Evolutionary conservation across 2,888 invertebrate species (phyloP), one percentile per base, ranked within the genome.

Genomic region (Petrolisthes cinctipes): DNA sequence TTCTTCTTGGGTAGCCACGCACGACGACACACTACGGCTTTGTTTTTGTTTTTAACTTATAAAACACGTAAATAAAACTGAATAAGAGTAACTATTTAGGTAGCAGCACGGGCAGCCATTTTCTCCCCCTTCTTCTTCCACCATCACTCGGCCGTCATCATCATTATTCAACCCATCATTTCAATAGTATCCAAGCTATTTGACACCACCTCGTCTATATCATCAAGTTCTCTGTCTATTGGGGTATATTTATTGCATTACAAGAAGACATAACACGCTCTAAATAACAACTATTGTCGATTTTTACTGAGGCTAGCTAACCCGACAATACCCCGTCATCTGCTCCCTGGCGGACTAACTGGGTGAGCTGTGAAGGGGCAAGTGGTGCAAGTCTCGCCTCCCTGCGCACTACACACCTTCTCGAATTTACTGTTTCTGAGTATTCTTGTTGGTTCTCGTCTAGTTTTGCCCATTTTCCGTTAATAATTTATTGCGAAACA

Each of bases 211-310:
- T n/a, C 71, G 20, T 20, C 71, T 71, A 71, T 71, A n/a, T 71
- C 71, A 71, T 7, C 7, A 14, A 7, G 71, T 71, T 71, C 71
- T 71, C 71, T 71, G 71, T 14, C 71, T 71, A 71, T n/a, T 71
- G 20, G 20, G 71, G 71, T 71, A 71, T 71, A 71, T 71, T 71
- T 71, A 71, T 71, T 71, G 7, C n/a, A 20, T 71, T 71, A 71
- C 71, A 71, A n/a, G 6, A n/a, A n/a, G 14, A 71, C 71, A 71
- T 71, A 71, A 71, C 71, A 71, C 71, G 14, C 71, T 71, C 71
- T 71, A 71, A n/a, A 17, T 71, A 71, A 71, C 7, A n/a, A 71
- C 14, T 71, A 71, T 71, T 71, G n/a, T 7, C 71, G 71, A n/a
- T n/a, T 37, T 37, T 37, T n/a, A 71, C 7, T n/a, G 14, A n/a